Conservation (phyloP, 2,113 vertebrate species). For the Blennius ocellaris region DNA sequence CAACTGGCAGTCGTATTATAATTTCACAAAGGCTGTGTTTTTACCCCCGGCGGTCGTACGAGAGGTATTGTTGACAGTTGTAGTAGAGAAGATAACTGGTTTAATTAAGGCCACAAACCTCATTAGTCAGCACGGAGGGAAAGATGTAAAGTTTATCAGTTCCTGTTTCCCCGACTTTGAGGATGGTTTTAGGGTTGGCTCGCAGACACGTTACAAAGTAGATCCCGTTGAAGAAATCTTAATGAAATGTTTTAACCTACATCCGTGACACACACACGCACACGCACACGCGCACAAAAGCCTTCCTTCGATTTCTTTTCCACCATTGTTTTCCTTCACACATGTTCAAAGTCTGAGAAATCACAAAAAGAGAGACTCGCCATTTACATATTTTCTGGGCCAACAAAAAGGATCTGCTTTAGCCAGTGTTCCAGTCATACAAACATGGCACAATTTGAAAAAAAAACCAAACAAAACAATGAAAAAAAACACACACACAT, state of each 20-base stretch:
- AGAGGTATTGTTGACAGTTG: conserved; percentile 80
- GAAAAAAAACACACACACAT: conserved; percentile 22
- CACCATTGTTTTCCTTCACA: conserved; percentile 36
- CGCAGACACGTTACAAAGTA: conserved; percentile 71
- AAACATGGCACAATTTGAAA: neutral
- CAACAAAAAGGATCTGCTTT: conserved; percentile 43
- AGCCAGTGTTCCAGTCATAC: conserved; percentile 12
- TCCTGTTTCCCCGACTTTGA: conserved; percentile 76
- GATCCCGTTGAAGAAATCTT: conserved; percentile 71
- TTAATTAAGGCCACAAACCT: conserved; percentile 83
- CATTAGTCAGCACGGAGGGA: conserved; percentile 78
- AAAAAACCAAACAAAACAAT: neutral
- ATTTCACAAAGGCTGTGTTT: conserved; percentile 71
- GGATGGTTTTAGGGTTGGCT: conserved; percentile 76
- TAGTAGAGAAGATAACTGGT: conserved; percentile 77
- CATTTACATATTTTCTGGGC: conserved; percentile 50
- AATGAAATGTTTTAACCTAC: conserved; percentile 75
- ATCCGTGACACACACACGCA: neutral
- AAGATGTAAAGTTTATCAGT: conserved; percentile 78
- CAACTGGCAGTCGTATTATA: conserved; percentile 68
- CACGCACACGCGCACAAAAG: neutral
- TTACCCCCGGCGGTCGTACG: conserved; percentile 54
- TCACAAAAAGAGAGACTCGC: conserved; percentile 37
- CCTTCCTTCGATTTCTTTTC: conserved; percentile 12
- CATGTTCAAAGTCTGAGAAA: conserved; percentile 43